phyloP scores from a whole-genome alignment of 1,140 invertebrate species.

The Pteromalus puparum region DNA sequence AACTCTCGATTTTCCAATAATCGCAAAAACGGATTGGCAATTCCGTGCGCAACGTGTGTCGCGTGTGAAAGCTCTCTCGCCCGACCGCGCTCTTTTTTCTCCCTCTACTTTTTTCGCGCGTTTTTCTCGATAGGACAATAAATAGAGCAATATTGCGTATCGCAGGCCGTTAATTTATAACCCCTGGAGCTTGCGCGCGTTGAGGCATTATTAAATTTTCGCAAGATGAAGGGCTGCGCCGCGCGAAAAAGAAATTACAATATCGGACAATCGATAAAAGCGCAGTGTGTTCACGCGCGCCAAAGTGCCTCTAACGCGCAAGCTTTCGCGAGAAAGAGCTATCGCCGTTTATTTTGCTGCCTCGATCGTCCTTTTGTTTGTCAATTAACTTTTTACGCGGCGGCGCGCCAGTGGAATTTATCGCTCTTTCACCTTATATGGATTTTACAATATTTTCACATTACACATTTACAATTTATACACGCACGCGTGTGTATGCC shows the following conservation, averaged over 20 bases:
- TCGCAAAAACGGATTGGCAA: constrained; percentile 61
- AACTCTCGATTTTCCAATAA: constrained; percentile 57
- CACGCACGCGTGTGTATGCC: not conserved
- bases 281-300: not conserved
- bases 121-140: constrained; percentile 64
- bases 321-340: not conserved
- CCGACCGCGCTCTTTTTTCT: not conserved
- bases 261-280: constrained; percentile 41
- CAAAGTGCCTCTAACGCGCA: constrained; percentile 20
- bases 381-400: constrained; percentile 46
- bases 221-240: constrained; percentile 5
- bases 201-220: constrained; percentile 63
- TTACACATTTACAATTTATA: not conserved
- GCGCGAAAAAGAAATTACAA: constrained; percentile 29
- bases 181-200: constrained; percentile 42
- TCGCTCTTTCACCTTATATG: constrained; percentile 15
- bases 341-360: constrained; percentile 7
- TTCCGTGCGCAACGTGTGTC: constrained; percentile 50
- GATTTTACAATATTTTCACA: constrained; percentile 36
- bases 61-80: too few relatives aligned
- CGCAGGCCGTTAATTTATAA: constrained; percentile 62
- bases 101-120: not conserved
- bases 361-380: constrained; percentile 34
- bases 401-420: not conserved
- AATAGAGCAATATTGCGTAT: constrained; percentile 54